Evolutionary conservation across 37 sponge, comb jelly and placozoan genomes (phyloP), one percentile per base, ranked within the genome.

Genomic region (Halichondria panicea): DNA sequence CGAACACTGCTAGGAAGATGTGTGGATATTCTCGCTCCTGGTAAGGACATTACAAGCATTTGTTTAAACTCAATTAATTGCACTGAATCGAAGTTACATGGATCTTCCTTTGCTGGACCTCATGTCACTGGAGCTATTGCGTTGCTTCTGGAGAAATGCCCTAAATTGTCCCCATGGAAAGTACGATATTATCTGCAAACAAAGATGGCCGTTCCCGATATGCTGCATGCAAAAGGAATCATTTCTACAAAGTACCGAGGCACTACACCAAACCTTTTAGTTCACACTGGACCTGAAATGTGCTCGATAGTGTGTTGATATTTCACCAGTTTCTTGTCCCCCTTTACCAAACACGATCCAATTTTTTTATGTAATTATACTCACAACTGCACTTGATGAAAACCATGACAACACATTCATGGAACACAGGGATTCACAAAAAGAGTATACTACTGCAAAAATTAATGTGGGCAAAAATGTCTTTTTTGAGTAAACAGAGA

Each of bases 1-100:
- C 15, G 35, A 12, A 57, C 76, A 35, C 75, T 84, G 21, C 52
- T 67, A 18, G 90, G 90, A 0, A 25, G 12, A n/a, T 90, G 90
- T 70, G 85, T 90, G 8, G 90, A 90, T 36, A 57, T 90, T 28
- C 76, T 71, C 63, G 90, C 90, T 30, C 90, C 90, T 6, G 90
- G 90, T 21, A 36, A 55, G 32, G 40, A 36, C 4, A 80, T 90
- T 15, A 18, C 4, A 58, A 58, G 27, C 25, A 25, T 28, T 42
- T 39, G 13, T 64, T 7, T 4, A 35, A 4, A 5, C 39, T 37
- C 38, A 64, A 7, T 7, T 4, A 11, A 19, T 34, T 64, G 3
- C 24, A 64, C 8, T 64, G 65, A 8, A 35, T 30, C 9, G 9
- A 4, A 9, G 3, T 3, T 39, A 68, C 6, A 4, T 6, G 69